Percentiles rank a stretch among this genome's conserved stretches.
Conservation (phyloP, 1,140 invertebrate species). For the Caenorhabditis brenneri region DNA sequence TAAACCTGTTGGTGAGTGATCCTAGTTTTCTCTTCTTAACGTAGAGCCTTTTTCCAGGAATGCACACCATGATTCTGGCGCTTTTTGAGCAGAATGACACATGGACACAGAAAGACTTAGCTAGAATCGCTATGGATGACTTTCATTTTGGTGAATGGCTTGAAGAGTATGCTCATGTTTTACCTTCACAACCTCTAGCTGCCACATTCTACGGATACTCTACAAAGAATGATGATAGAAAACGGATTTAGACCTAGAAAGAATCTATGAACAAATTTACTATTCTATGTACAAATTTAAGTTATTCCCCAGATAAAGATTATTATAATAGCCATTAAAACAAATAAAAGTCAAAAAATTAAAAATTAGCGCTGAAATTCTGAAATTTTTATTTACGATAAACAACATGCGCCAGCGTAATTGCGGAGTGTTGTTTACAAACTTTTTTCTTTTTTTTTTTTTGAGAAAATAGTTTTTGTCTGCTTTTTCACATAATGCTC, state of each 20-base stretch:
- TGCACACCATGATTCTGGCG: constrained; percentile 13
- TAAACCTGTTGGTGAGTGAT: background rate
- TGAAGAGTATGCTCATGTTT: background rate
- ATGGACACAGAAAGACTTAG: constrained; percentile 11
- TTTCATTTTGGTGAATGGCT: constrained; percentile 18
- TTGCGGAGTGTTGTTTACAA: background rate
- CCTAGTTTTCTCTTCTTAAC: background rate
- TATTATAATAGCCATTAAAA: too few relatives aligned
- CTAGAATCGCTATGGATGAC: constrained; percentile 21
- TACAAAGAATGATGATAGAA: constrained; percentile 20
- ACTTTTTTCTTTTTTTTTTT: background rate
- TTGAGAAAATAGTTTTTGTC: background rate
- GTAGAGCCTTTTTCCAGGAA: background rate
- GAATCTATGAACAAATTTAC: background rate
- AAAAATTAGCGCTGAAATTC: background rate
- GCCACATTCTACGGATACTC: constrained; percentile 24
- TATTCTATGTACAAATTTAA: background rate
- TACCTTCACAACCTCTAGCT: background rate
- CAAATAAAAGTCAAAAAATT: background rate
- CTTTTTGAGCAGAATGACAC: background rate
- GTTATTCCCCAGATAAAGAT: background rate
- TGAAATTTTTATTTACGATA: background rate
- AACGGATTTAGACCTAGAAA: background rate
- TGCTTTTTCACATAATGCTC: background rate
- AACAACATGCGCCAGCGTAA: background rate